These are phyloP conservation scores for Halictus rubicundus DNA, from an alignment of 1,140 invertebrate genomes.

Conservation along the genomic window DNA sequence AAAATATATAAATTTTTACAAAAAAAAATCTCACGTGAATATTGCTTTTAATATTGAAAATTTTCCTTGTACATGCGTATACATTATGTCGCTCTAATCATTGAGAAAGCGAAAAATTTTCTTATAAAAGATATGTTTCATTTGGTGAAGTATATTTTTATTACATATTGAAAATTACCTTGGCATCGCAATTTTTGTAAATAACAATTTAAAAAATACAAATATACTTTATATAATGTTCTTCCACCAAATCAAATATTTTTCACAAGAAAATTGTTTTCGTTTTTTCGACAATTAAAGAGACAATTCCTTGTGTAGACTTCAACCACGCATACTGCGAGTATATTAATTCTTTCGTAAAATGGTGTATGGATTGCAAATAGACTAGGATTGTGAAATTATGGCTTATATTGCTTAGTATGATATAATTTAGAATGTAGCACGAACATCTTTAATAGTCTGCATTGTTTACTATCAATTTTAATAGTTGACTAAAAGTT, in stretches of 20 bases:
- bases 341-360: slow-evolving; percentile 2
- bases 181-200: too few species aligned
- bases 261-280: too few species aligned
- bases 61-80: neutral
- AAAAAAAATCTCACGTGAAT: neutral
- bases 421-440: slow-evolving; percentile 49
- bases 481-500: slow-evolving; percentile 36
- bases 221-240: too few species aligned
- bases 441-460: slow-evolving; percentile 55
- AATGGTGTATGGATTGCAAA: slow-evolving; percentile 29
- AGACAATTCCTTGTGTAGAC: too few species aligned
- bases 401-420: slow-evolving; percentile 16
- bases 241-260: too few species aligned
- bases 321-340: neutral
- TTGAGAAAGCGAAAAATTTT: too few species aligned
- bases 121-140: too few species aligned
- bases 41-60: neutral
- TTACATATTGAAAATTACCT: too few species aligned
- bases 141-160: too few species aligned
- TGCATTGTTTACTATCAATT: slow-evolving; percentile 40
- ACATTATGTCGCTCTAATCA: too few species aligned
- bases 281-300: too few species aligned
- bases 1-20: neutral
- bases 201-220: too few species aligned
- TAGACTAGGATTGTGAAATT: slow-evolving; percentile 26